A percentile compares a stretch with the other conserved stretches of the same genome.
These are phyloP conservation scores for Stictocephala bisonia DNA, from an alignment of 2,888 invertebrate genomes.

Conservation along the genomic window DNA sequence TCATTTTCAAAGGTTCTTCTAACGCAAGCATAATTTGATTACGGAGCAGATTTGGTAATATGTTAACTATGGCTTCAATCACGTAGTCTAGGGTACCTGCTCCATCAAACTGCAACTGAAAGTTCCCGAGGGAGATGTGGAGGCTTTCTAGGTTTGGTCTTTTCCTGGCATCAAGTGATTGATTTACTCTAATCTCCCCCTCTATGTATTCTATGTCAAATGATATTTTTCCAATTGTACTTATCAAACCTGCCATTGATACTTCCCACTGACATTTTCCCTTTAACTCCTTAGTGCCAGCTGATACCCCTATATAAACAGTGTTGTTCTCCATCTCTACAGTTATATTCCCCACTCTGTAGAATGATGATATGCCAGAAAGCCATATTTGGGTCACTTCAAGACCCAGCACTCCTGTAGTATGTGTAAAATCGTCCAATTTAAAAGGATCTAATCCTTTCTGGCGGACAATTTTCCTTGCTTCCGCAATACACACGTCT, in stretches of 20 bases:
- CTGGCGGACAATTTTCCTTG: constrained; percentile 74
- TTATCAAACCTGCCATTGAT: constrained; percentile 74
- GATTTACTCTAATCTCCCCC: constrained; percentile 72
- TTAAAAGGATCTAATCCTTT: constrained; percentile 79
- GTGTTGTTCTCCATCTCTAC: constrained; percentile 79
- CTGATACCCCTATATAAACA: constrained; percentile 73
- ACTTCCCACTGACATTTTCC: constrained; percentile 86
- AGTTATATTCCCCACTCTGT: constrained; percentile 82
- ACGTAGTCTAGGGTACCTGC: constrained; percentile 90
- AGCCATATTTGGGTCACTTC: constrained; percentile 78
- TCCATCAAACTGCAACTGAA: constrained; percentile 85
- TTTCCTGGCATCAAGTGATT: constrained; percentile 81
- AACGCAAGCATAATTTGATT: constrained; percentile 90
- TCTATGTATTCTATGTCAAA: constrained; percentile 85
- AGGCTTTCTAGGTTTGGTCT: constrained; percentile 78
- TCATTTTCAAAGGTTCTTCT: constrained; percentile 80
- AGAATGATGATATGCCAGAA: constrained; percentile 82
- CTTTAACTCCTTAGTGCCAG: constrained; percentile 82
- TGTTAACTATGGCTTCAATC: constrained; percentile 83
- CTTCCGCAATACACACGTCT: constrained; percentile 83
- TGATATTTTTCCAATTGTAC: constrained; percentile 77
- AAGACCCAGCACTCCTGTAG: constrained; percentile 75
- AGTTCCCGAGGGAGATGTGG: constrained; percentile 84
- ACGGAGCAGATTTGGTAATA: constrained; percentile 85
- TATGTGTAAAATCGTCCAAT: constrained; percentile 77